Conservation (phyloP, 2,113 vertebrate genomes). For the Bubo scandiacus region DNA sequence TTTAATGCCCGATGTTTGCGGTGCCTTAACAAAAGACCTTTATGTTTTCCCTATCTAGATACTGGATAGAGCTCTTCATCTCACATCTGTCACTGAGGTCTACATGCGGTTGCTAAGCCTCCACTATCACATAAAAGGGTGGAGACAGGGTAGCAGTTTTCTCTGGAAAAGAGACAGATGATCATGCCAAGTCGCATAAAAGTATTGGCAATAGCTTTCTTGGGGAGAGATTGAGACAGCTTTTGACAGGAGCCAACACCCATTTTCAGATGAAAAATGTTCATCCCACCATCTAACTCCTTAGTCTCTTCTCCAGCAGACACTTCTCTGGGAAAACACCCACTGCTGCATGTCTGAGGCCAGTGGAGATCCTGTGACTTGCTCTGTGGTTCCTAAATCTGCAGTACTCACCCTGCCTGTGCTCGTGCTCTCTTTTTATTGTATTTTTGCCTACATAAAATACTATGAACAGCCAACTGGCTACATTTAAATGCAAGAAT, state of each 20-base stretch:
- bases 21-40: not conserved
- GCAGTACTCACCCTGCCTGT: not conserved
- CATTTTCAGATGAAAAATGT: not conserved
- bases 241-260: slow-evolving; percentile 43
- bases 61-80: not conserved
- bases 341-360: not conserved
- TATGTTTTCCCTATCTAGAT: not conserved
- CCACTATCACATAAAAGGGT: slow-evolving; percentile 29
- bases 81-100: not conserved
- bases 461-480: not conserved
- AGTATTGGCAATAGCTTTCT: slow-evolving; percentile 28
- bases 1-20: not conserved
- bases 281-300: not conserved
- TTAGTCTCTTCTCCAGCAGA: not conserved
- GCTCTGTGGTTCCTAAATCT: not conserved
- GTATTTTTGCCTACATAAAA: not conserved
- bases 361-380: not conserved
- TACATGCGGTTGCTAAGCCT: not conserved
- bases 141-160: slow-evolving; percentile 47
- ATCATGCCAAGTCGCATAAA: slow-evolving; percentile 8
- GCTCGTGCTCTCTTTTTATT: not conserved
- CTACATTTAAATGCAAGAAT: fast-evolving
- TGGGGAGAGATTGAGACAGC: slow-evolving; percentile 11
- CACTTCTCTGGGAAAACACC: slow-evolving; percentile 20
- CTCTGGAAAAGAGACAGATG: slow-evolving; percentile 30